phyloP scores from a whole-genome alignment of 1,140 invertebrate species.

The Magallana ariakensis region DNA sequence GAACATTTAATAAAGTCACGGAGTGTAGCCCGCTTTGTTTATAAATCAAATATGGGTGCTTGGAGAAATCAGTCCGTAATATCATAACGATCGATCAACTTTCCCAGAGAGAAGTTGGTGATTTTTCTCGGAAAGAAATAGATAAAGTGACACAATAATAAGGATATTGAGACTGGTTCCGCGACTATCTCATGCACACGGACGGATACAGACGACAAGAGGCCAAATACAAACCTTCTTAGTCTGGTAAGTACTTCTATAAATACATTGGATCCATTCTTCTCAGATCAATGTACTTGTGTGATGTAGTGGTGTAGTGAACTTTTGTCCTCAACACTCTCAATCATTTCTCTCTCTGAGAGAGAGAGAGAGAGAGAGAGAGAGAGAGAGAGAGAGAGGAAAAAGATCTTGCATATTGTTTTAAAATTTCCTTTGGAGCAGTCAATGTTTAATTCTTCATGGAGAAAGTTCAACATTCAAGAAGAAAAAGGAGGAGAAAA shows the following conservation, averaged over 20 bases:
- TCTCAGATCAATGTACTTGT: too few relatives aligned
- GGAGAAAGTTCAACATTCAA: too few relatives aligned
- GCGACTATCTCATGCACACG: not conserved
- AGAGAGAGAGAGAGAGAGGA: too few relatives aligned
- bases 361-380: too few relatives aligned
- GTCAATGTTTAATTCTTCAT: too few relatives aligned
- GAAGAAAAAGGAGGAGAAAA: too few relatives aligned
- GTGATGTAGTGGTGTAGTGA: too few relatives aligned
- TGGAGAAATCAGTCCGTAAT: not conserved
- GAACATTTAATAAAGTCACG: not conserved
- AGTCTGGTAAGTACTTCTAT: not conserved
- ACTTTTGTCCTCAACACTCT: too few relatives aligned
- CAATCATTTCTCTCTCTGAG: too few relatives aligned
- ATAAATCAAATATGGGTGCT: not conserved
- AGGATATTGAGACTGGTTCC: not conserved
- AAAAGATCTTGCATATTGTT: too few relatives aligned
- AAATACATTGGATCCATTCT: too few relatives aligned
- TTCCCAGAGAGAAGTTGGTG: not conserved
- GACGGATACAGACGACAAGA: not conserved
- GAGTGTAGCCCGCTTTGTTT: conserved; percentile 8
- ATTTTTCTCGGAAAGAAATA: not conserved
- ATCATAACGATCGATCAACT: not conserved
- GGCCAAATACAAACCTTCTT: not conserved
- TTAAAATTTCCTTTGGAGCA: too few relatives aligned
- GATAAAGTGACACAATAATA: not conserved